Evolutionary conservation across 37 sponge, comb jelly and placozoan species (phyloP).

Genomic region (Oscarella lobularis): DNA sequence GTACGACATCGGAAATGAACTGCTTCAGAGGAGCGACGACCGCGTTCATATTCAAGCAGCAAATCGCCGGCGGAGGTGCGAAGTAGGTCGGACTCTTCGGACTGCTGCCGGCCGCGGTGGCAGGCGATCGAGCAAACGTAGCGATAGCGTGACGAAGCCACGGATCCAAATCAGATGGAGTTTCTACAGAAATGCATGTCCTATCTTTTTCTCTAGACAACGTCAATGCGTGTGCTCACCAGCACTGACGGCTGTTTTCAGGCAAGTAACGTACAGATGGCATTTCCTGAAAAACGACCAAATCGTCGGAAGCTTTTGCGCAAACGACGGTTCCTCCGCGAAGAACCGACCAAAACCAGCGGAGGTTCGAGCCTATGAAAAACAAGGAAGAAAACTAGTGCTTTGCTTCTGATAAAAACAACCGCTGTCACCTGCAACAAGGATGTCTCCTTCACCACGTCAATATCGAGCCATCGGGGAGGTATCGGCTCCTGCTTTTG

Average conservation of each 20-base stretch:
- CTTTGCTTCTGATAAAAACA: too few relatives aligned
- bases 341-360: background rate
- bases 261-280: background rate
- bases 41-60: background rate
- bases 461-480: background rate
- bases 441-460: background rate
- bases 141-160: too few relatives aligned
- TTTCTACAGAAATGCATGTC: background rate
- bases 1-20: background rate
- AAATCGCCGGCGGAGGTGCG: too few relatives aligned
- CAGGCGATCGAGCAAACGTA: too few relatives aligned
- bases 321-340: background rate
- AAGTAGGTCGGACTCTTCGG: too few relatives aligned
- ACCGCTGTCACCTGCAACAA: too few relatives aligned
- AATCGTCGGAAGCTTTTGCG: background rate
- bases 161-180: background rate
- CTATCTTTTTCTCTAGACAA: background rate
- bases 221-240: background rate
- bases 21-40: background rate
- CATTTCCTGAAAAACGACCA: background rate
- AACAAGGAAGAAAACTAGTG: too few relatives aligned
- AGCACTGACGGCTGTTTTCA: background rate
- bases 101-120: too few relatives aligned
- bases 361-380: background rate
- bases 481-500: background rate